phyloP scores from a whole-genome alignment of 2,888 invertebrate species.

The Drosophila longiperda region DNA sequence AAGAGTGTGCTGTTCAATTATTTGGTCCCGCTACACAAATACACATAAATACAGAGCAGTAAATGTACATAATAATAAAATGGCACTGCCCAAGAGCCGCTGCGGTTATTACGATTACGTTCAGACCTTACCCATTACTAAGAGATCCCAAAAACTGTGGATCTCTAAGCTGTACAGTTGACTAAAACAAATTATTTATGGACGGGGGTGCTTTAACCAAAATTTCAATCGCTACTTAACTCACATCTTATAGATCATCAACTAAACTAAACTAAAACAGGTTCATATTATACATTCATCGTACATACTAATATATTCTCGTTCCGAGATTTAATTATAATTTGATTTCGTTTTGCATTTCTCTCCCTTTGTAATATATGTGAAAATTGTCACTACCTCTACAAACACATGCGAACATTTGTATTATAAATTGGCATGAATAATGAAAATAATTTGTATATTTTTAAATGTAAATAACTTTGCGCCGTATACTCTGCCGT shows the following conservation, averaged over 20 bases:
- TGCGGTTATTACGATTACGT: conserved; percentile 67
- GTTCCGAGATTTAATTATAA: conserved; percentile 36
- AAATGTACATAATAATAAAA: conserved; percentile 39
- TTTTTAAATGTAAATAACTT: conserved; percentile 71
- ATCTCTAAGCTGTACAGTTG: conserved; percentile 71
- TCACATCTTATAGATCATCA: conserved; percentile 22
- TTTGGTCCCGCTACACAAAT: conserved; percentile 75
- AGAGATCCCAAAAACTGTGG: conserved; percentile 45
- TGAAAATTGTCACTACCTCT: conserved; percentile 49
- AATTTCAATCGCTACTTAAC: conserved; percentile 31
- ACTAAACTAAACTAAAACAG: conserved; percentile 3
- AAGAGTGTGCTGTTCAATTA: conserved; percentile 49
- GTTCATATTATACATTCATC: conserved; percentile 6
- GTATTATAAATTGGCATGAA: conserved; percentile 48
- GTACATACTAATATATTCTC: conserved; percentile 13
- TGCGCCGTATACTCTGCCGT: conserved; percentile 40
- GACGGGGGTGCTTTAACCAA: conserved; percentile 54
- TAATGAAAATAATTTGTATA: conserved; percentile 52
- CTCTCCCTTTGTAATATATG: conserved; percentile 58
- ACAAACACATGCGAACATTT: conserved; percentile 37
- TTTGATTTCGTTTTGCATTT: conserved; percentile 56
- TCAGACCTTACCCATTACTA: conserved; percentile 62
- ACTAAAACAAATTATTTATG: conserved; percentile 63
- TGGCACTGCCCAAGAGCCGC: conserved; percentile 29
- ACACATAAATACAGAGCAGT: conserved; percentile 41